Conservation (phyloP, 1,140 invertebrate genomes). For the Danaus plexippus region DNA sequence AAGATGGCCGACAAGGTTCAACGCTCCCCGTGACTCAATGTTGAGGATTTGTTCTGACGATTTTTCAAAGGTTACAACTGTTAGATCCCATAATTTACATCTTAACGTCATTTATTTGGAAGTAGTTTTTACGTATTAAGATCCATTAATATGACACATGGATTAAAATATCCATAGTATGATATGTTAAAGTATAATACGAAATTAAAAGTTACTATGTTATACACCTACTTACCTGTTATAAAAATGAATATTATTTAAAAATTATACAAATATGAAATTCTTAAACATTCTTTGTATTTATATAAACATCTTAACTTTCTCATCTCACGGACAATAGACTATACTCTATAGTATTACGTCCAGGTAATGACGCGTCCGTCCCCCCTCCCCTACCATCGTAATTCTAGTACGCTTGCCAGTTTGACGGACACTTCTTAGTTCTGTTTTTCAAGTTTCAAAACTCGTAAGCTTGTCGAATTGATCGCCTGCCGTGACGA, state of each 20-base stretch:
- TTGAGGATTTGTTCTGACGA: conserved; percentile 34
- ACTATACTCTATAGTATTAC: conserved; percentile 50
- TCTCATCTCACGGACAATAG: conserved; percentile 40
- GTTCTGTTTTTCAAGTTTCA: conserved; percentile 10
- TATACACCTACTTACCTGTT: too few relatives aligned
- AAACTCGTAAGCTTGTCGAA: conserved; percentile 47
- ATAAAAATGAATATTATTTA: too few relatives aligned
- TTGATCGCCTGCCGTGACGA: conserved; percentile 36
- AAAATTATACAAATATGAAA: too few relatives aligned
- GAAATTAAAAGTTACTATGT: too few relatives aligned
- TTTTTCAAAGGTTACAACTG: conserved; percentile 14
- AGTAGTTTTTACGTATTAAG: too few relatives aligned
- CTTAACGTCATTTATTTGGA: too few relatives aligned
- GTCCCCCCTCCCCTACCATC: conserved; percentile 11
- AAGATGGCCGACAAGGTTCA: conserved; percentile 53
- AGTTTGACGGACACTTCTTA: conserved; percentile 8
- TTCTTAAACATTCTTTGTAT: too few relatives aligned
- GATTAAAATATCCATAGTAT: too few relatives aligned
- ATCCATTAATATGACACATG: too few relatives aligned
- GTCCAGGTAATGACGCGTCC: conserved; percentile 40
- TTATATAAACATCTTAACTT: too few relatives aligned
- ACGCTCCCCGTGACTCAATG: conserved; percentile 48
- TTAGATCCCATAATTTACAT: too few relatives aligned
- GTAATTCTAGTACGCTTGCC: conserved; percentile 24
- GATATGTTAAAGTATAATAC: too few relatives aligned